Conservation (phyloP, 1,140 invertebrate species). For the Neotoxoptera formosana region DNA sequence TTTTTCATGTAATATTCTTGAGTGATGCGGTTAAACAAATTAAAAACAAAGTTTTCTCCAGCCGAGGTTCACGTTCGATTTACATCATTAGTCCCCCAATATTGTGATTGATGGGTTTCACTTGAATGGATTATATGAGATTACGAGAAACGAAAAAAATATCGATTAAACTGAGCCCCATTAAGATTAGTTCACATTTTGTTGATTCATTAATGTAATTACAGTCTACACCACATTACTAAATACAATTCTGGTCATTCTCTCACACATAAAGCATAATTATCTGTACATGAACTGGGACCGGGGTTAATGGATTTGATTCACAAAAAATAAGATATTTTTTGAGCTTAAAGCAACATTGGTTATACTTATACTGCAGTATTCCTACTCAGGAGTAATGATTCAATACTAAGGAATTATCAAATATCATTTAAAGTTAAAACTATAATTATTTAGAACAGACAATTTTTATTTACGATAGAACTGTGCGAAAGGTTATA, state of each 20-base stretch:
- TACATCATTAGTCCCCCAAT: slow-evolving; percentile 14
- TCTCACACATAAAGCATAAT: neutral
- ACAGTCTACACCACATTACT: neutral
- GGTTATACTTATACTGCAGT: neutral
- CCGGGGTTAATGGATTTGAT: neutral
- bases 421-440: neutral
- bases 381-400: neutral
- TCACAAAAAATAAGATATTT: neutral
- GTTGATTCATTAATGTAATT: slow-evolving; percentile 20
- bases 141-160: neutral
- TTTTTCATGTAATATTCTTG: neutral
- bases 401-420: neutral
- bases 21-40: slow-evolving; percentile 29
- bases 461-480: neutral
- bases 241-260: neutral
- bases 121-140: slow-evolving; percentile 14
- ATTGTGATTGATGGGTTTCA: slow-evolving; percentile 46
- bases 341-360: neutral
- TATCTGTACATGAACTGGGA: neutral
- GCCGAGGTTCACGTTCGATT: slow-evolving; percentile 25
- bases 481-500: neutral
- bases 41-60: slow-evolving; percentile 51
- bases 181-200: slow-evolving; percentile 2
- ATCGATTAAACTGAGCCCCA: slow-evolving; percentile 43
- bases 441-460: neutral